Conservation (phyloP, 1,140 invertebrate species). For the Dufourea novaeangliae region DNA sequence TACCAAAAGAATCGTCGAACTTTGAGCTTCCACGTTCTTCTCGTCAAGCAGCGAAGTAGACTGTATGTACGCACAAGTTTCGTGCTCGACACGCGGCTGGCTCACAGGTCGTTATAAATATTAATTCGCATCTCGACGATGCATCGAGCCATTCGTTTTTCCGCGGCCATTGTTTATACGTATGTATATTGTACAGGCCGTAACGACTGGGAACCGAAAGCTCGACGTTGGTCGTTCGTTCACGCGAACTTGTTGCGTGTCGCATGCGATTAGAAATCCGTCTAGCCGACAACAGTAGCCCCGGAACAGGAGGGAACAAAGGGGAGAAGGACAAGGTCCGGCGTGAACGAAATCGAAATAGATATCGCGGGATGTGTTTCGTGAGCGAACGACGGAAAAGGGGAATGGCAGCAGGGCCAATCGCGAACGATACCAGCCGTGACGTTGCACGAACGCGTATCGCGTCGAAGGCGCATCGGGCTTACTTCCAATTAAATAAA, state of each 20-base stretch:
- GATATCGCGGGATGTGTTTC: not conserved
- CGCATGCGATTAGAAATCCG: conserved; percentile 43
- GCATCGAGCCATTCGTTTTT: conserved; percentile 1
- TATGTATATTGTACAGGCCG: too few species aligned
- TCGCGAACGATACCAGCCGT: not conserved
- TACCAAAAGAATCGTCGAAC: not conserved
- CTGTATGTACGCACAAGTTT: too few species aligned
- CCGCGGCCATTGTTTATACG: too few species aligned
- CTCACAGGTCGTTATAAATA: too few species aligned
- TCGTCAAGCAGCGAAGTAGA: too few species aligned
- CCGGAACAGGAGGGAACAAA: not conserved
- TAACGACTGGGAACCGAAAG: not conserved
- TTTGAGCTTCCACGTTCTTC: too few species aligned
- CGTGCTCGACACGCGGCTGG: too few species aligned
- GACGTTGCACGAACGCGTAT: not conserved
- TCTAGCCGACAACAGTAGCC: not conserved
- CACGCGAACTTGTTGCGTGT: conserved; percentile 66
- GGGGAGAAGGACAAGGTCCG: not conserved
- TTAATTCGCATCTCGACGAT: not conserved
- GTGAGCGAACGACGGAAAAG: not conserved
- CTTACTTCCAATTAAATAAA: conserved; percentile 42
- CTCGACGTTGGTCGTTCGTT: conserved; percentile 21
- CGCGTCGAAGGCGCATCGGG: conserved; percentile 13
- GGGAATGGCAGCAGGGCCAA: not conserved
- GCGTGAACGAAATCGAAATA: not conserved